Conservation (phyloP, 2,797 vertebrate genomes). For the Chloroceryle amazona region DNA sequence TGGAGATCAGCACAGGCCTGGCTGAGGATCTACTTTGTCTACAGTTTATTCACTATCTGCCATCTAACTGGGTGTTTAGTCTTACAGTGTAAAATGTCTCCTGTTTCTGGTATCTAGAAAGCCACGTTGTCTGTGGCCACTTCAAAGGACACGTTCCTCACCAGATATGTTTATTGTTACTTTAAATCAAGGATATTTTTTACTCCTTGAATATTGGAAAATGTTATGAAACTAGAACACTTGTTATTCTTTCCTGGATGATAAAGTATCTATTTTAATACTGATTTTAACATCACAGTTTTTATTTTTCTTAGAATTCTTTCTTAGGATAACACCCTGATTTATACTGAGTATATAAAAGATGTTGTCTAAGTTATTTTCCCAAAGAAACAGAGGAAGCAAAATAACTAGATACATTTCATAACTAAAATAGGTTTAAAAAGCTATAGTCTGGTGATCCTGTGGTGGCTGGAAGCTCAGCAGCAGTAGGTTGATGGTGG, state of each 20-base stretch:
- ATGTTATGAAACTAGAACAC: neutral
- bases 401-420: neutral
- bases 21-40: neutral
- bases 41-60: neutral
- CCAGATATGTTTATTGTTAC: neutral
- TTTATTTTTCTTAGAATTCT: neutral
- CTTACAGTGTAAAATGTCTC: neutral
- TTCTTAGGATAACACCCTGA: neutral
- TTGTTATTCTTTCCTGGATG: neutral
- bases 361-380: neutral
- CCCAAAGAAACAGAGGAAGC: neutral
- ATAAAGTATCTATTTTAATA: neutral
- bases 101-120: neutral
- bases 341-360: neutral
- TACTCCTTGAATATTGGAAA: neutral
- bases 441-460: neutral
- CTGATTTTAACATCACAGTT: neutral
- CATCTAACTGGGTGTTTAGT: neutral
- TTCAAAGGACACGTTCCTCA: neutral
- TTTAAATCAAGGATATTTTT: neutral
- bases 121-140: neutral
- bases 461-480: neutral
- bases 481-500: neutral
- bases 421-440: neutral
- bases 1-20: neutral